These are phyloP conservation scores for Eristalis pertinax DNA, from an alignment of 2,888 invertebrate genomes.

Conservation along the genomic window DNA sequence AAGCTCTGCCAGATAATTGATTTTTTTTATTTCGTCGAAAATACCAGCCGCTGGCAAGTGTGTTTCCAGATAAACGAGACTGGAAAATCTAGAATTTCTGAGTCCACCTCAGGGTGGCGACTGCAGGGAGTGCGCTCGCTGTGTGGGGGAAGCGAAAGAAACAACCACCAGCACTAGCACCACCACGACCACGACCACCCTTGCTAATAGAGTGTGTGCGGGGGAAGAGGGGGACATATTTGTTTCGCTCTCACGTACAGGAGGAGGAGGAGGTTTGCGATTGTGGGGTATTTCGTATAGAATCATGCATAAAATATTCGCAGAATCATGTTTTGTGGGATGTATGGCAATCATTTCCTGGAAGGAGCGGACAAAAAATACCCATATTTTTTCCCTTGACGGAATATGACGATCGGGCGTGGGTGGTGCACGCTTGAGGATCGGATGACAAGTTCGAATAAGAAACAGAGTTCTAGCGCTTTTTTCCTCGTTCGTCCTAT, in stretches of 20 bases:
- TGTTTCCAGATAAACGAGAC: constrained; percentile 17
- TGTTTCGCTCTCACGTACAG: not conserved
- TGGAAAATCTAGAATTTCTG: constrained; percentile 6
- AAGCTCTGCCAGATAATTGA: not conserved
- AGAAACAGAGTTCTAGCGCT: constrained; percentile 63
- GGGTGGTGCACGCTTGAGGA: constrained; percentile 57
- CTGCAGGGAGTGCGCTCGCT: no score
- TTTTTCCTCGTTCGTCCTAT: constrained; percentile 73
- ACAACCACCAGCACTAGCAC: constrained; percentile 1
- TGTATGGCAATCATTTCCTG: constrained; percentile 30
- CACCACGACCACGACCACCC: not conserved
- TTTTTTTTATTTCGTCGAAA: not conserved
- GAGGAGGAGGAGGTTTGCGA: not conserved
- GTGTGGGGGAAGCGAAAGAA: not conserved
- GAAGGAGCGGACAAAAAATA: constrained; percentile 52
- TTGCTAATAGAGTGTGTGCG: not conserved
- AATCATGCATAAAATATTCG: not conserved
- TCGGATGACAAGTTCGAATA: constrained; percentile 50
- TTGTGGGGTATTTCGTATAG: not conserved
- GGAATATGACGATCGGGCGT: not conserved
- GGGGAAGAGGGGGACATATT: not conserved
- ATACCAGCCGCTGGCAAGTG: constrained; percentile 26
- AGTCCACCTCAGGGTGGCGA: not conserved
- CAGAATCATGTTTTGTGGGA: constrained; percentile 41
- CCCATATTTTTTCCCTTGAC: not conserved